A percentile compares a stretch with the other conserved stretches of the same genome.
Conservation (phyloP, 2,113 vertebrate genomes). For the Stigmatopora argus region DNA sequence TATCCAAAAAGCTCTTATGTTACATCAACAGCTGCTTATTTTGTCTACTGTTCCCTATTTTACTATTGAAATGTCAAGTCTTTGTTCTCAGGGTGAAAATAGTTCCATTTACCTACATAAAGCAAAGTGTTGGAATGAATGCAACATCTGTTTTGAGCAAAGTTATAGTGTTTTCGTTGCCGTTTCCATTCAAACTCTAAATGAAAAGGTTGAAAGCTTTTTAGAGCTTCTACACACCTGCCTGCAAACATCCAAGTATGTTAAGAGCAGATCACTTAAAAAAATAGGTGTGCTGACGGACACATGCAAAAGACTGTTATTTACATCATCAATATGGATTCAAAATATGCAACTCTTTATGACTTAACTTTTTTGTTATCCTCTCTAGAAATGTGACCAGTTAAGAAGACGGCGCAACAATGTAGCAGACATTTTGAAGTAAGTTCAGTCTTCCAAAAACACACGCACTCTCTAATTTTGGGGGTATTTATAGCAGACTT, state of each 20-base stretch:
- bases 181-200: conserved; percentile 27
- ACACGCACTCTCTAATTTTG: conserved; percentile 53
- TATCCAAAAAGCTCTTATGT: too few species aligned
- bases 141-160: conserved; percentile 40
- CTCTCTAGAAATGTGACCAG: background rate
- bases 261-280: conserved; percentile 19
- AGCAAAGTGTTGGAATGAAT: conserved; percentile 17
- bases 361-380: too few species aligned
- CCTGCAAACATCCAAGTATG: conserved; percentile 26
- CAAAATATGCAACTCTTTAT: background rate
- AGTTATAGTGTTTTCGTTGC: conserved; percentile 28
- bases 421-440: background rate
- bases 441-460: conserved; percentile 14
- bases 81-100: conserved; percentile 5
- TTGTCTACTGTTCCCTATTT: too few species aligned
- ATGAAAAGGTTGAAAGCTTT: conserved; percentile 51
- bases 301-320: background rate
- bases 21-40: too few species aligned
- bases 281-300: conserved; percentile 12
- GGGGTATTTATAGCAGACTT: conserved; percentile 52
- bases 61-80: too few species aligned
- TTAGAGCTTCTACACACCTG: conserved; percentile 48
- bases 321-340: background rate
- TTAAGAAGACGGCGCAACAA: background rate
- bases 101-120: conserved; percentile 8